A percentile compares a stretch with the other conserved stretches of the same genome.
Conservation (phyloP, 2,888 invertebrate genomes). For the Glaucopsyche alexis region DNA sequence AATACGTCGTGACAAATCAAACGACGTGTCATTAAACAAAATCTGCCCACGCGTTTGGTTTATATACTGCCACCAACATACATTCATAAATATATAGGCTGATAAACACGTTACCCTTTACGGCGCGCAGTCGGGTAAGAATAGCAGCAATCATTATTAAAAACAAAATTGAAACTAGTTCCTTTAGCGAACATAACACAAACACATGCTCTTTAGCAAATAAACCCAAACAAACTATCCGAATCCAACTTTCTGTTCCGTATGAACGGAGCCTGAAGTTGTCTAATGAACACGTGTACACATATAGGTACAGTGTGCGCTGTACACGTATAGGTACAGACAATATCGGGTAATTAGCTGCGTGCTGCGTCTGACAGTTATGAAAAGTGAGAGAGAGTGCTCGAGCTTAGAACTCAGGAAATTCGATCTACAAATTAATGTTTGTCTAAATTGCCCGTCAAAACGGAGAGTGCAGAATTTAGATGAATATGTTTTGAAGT, state of each 20-base stretch:
- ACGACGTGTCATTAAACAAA: too few species aligned
- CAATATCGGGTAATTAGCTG: conserved; percentile 10
- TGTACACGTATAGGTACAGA: conserved; percentile 4
- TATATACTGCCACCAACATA: too few species aligned
- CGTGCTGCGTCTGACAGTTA: conserved; percentile 12
- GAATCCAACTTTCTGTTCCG: not conserved
- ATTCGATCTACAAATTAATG: conserved; percentile 4
- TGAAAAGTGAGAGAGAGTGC: conserved; percentile 8
- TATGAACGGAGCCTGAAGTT: not conserved
- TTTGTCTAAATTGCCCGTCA: conserved; percentile 6
- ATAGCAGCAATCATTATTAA: not conserved
- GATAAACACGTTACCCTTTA: too few species aligned
- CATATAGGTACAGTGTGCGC: not conserved
- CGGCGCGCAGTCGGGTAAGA: not conserved
- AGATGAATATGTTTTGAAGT: not conserved
- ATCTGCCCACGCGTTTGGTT: too few species aligned
- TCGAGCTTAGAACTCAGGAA: conserved; percentile 1
- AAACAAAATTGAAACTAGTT: not conserved
- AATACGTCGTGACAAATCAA: too few species aligned
- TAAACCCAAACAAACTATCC: not conserved
- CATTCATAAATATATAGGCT: too few species aligned
- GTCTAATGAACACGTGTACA: conserved; percentile 6
- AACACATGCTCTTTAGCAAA: not conserved
- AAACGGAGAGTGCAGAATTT: not conserved
- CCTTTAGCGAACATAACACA: not conserved